These are phyloP conservation scores for Hypothenemus hampei DNA, from an alignment of 1,140 invertebrate genomes.

Conservation along the genomic window DNA sequence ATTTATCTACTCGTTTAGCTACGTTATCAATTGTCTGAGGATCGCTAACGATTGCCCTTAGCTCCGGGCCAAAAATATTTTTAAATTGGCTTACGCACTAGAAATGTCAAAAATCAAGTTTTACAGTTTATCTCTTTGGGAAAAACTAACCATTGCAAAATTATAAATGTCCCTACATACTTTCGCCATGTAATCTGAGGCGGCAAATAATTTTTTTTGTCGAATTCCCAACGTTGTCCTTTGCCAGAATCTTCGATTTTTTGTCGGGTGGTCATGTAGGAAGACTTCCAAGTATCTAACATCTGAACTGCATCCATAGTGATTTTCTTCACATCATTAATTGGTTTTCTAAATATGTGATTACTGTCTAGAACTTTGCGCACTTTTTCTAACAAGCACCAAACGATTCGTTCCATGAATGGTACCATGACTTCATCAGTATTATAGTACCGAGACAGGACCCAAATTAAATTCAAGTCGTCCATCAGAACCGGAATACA, in stretches of 20 bases:
- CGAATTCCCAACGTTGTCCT: slow-evolving; percentile 86
- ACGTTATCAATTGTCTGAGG: slow-evolving; percentile 79
- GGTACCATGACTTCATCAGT: slow-evolving; percentile 70
- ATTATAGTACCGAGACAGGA: slow-evolving; percentile 69
- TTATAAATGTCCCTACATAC: slow-evolving; percentile 74
- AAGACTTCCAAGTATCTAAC: slow-evolving; percentile 69
- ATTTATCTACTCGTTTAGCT: slow-evolving; percentile 62
- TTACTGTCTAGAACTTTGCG: slow-evolving; percentile 64
- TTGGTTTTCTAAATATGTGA: slow-evolving; percentile 56
- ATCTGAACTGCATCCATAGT: slow-evolving; percentile 55
- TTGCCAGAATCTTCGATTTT: slow-evolving; percentile 79
- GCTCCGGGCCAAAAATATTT: slow-evolving; percentile 80
- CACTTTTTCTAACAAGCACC: slow-evolving; percentile 71
- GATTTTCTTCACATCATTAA: slow-evolving; percentile 28
- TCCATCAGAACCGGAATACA: slow-evolving; percentile 73
- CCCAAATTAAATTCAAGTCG: slow-evolving; percentile 78
- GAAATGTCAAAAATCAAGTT: slow-evolving; percentile 1
- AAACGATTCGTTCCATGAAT: slow-evolving; percentile 74
- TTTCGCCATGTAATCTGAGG: slow-evolving; percentile 74
- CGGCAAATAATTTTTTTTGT: slow-evolving; percentile 72
- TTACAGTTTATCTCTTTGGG: neutral
- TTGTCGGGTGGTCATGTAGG: slow-evolving; percentile 67
- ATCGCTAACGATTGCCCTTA: slow-evolving; percentile 80
- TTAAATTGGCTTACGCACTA: slow-evolving; percentile 61
- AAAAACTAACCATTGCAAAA: slow-evolving; percentile 58